Conservation (phyloP, 1,140 invertebrate genomes). For the Trypoxylus dichotomus region DNA sequence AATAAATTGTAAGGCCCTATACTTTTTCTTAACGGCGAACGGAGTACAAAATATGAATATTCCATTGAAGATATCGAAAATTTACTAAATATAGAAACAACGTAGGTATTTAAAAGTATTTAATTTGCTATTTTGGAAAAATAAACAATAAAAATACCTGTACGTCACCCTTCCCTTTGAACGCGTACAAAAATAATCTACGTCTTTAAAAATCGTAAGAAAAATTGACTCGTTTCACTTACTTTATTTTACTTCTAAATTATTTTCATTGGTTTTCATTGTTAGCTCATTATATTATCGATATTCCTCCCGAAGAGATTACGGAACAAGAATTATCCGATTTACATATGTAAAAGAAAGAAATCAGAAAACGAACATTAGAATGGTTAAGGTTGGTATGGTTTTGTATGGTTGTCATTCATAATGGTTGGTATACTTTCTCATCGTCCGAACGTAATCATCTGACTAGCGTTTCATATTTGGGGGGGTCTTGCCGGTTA, state of each 20-base stretch:
- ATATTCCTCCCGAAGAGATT: not conserved
- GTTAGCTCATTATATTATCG: not conserved
- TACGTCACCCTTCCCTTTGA: too few relatives aligned
- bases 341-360: not conserved
- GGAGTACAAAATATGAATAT: too few relatives aligned
- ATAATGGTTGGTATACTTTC: not conserved
- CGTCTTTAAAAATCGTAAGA: not conserved
- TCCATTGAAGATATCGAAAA: too few relatives aligned
- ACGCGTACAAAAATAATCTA: too few relatives aligned
- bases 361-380: not conserved
- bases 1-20: too few relatives aligned
- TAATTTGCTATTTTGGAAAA: too few relatives aligned
- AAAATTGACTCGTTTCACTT: not conserved
- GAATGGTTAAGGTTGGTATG: not conserved
- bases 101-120: too few relatives aligned
- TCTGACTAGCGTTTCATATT: not conserved
- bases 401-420: not conserved
- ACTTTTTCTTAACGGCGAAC: too few relatives aligned
- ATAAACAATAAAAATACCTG: too few relatives aligned
- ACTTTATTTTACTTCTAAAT: not conserved
- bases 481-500: not conserved
- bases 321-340: not conserved
- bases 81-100: too few relatives aligned
- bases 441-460: not conserved
- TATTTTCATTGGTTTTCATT: not conserved